Evolutionary conservation across 2,888 invertebrate species (phyloP).

Genomic region (Napeogenes sylphis): DNA sequence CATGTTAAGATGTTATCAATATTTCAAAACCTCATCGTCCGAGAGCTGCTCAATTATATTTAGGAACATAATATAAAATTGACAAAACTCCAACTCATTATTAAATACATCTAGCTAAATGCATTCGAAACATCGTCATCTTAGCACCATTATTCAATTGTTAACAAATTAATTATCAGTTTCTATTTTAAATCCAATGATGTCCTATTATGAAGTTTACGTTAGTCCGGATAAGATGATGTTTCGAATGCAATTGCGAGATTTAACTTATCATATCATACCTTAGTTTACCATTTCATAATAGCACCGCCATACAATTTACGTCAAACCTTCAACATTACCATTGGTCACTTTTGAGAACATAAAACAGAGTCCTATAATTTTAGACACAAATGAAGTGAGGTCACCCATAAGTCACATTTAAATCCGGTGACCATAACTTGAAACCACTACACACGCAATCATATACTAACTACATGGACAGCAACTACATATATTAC

Average conservation of each 20-base stretch:
- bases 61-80: conserved; percentile 67
- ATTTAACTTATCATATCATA: conserved; percentile 43
- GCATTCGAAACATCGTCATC: conserved; percentile 37
- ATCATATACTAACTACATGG: conserved; percentile 17
- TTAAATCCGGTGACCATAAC: conserved; percentile 20
- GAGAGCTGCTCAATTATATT: conserved; percentile 20
- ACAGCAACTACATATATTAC: conserved; percentile 22
- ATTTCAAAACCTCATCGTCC: not conserved
- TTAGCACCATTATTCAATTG: conserved; percentile 21
- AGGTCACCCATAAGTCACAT: conserved; percentile 18
- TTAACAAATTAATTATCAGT: conserved; percentile 8
- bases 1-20: not conserved
- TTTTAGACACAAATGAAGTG: conserved; percentile 20
- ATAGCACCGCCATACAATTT: conserved; percentile 71
- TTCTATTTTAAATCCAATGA: conserved; percentile 2
- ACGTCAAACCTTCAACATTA: conserved; percentile 24
- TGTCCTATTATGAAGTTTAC: not conserved
- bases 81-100: conserved; percentile 60
- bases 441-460: conserved; percentile 23
- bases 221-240: conserved; percentile 1
- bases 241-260: conserved; percentile 52
- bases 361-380: conserved; percentile 23
- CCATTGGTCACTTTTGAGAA: conserved; percentile 24
- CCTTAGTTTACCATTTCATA: conserved; percentile 64
- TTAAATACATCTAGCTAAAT: conserved; percentile 48